Evolutionary conservation across 2,113 vertebrate genomes (phyloP), one percentile per base, ranked within the genome.

Genomic region (Stegostoma tigrinum): DNA sequence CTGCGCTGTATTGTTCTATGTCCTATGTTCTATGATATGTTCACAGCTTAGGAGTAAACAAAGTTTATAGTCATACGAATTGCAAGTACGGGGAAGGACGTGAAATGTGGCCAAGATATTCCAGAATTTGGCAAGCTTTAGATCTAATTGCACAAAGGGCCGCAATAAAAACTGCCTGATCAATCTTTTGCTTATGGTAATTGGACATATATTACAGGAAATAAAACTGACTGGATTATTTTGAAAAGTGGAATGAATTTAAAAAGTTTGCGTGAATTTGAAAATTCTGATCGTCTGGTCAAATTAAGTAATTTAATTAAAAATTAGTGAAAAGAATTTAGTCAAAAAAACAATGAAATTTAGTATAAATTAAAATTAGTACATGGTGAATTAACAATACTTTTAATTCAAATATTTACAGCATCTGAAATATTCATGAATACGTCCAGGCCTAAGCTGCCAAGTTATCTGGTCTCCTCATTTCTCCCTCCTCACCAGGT

Each of bases 381-480:
- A 90, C 61, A 61, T 0, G 14, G 48, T 10, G 86, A 89, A 2
- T 55, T 90, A 30, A 90, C 17, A 61, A 30, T 3, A 30, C 61
- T 90, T 34, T 34, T 90, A 90, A 90, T 17, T 90, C 87, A 90
- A 61, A 61, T 90, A 34, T 90, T 90, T 55, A 34, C 87, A 61
- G 14, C 30, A 14, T 27, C 15, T 17, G 7, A 90, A 89, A 61
- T 61, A 52, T 61, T 90, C 87, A 90, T 61, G 87, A 55, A 5
- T 61, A 14, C 52, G n/a, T n/a, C 24, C 61, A 12, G 55, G 55
- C 45, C 87, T 61, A 86, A 86, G 23, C 42, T 86, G 38, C 85
- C 24, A 42, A 86, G 45, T 48, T 23, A 24, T 48, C 85, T 86
- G 21, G 45, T 7, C 34, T 48, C 23, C 38, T 17, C 42, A 52